A percentile compares a stretch with the other conserved stretches of the same genome.
Conservation (phyloP, 2,113 vertebrate genomes). For the Ceuthmochares aereus region DNA sequence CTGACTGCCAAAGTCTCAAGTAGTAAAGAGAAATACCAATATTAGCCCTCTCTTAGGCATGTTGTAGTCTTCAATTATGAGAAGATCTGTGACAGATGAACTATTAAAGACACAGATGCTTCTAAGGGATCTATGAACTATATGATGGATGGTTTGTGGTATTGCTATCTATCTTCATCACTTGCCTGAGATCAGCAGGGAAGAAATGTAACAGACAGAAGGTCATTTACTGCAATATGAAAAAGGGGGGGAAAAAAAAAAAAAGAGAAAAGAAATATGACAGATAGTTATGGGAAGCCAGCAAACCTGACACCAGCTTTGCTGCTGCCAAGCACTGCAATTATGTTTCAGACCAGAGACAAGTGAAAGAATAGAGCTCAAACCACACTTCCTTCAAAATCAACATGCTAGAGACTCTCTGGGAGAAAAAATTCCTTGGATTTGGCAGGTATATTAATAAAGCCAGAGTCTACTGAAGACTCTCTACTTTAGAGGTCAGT, state of each 20-base stretch:
- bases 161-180: constrained; percentile 53
- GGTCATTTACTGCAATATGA: constrained; percentile 34
- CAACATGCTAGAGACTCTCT: neutral
- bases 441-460: constrained; percentile 25
- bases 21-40: neutral
- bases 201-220: constrained; percentile 58
- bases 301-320: constrained; percentile 35
- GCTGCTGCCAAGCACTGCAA: constrained; percentile 40
- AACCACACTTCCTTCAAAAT: constrained; percentile 22
- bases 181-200: constrained; percentile 52
- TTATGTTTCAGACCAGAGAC: constrained; percentile 8
- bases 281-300: constrained; percentile 44
- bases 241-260: neutral
- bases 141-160: constrained; percentile 44
- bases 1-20: neutral
- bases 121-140: constrained; percentile 28
- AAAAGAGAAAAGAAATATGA: neutral
- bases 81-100: constrained; percentile 35
- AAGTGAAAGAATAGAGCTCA: neutral
- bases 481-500: neutral
- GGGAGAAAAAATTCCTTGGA: neutral
- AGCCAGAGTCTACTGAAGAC: neutral
- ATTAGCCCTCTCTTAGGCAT: neutral
- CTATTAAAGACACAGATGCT: constrained; percentile 55
- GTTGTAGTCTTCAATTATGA: neutral